A percentile compares a stretch with the other conserved stretches of the same genome.
These are phyloP conservation scores for Heterocephalus glaber DNA, from an alignment of 2,113 vertebrate species.

Conservation along the genomic window DNA sequence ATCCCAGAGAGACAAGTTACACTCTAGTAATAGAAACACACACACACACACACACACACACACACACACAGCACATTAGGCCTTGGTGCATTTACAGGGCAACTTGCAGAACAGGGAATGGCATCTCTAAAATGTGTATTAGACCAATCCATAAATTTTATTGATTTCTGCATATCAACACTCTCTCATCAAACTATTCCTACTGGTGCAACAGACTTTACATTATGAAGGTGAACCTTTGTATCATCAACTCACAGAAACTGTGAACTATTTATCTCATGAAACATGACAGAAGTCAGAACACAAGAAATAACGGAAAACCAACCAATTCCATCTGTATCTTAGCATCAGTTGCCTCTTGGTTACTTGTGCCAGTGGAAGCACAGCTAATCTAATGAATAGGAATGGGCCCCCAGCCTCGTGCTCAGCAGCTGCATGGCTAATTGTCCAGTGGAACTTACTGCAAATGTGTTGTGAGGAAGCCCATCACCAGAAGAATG, in stretches of 20 bases:
- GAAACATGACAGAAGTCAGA: conserved; percentile 26
- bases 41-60: neutral
- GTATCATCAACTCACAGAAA: neutral
- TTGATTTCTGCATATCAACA: neutral
- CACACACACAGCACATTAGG: neutral
- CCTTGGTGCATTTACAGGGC: conserved; percentile 11
- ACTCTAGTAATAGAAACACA: neutral
- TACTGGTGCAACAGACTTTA: neutral
- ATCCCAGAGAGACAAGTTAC: conserved; percentile 29
- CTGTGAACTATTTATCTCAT: neutral
- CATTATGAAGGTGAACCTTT: neutral
- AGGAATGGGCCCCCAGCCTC: neutral
- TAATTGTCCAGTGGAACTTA: conserved; percentile 56
- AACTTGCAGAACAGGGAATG: neutral
- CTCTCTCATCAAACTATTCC: conserved; percentile 42
- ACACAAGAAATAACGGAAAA: conserved; percentile 48
- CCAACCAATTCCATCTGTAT: neutral
- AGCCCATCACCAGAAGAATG: conserved; percentile 72
- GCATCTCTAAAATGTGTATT: conserved; percentile 55
- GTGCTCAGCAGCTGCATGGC: neutral
- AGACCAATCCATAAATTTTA: neutral
- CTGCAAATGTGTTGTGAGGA: conserved; percentile 70
- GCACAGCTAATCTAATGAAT: neutral
- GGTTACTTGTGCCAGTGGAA: neutral
- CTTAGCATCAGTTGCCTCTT: conserved; percentile 23